Evolutionary conservation across 2,888 invertebrate genomes (phyloP), one percentile per base, ranked within the genome.

Genomic region (Drosophila cracens): DNA sequence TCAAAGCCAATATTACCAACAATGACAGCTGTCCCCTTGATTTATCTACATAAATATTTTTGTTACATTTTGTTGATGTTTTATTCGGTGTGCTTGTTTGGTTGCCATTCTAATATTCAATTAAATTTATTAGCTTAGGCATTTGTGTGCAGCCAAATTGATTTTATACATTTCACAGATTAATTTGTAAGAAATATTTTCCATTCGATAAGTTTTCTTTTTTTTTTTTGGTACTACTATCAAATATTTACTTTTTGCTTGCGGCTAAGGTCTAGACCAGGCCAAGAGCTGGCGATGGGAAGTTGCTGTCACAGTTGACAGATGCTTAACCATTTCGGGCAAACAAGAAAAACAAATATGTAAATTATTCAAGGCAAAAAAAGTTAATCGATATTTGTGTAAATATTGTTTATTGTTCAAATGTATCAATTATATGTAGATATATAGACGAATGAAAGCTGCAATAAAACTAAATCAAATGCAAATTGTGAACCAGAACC

Each of bases 51-150:
- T 43, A 75, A 59, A 75, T 75, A 74, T 75, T 68, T 66, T 61
- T 40, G 40, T 27, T 48, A 33, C 6, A 31, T 53, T 63, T 40
- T 56, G 25, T 33, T n/a, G 1, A 18, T 29, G 2, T 38, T 54
- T 33, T 29, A 7, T 0, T 18, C 13, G 13, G 38, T 0, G 11
- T n/a, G 21, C 13, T 1, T 36, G 16, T 13, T 51, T 40, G 13
- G 10, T 43, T 46, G 25, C 31, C 7, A 4, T 40, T n/a, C 18
- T 18, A 8, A 31, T 54, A 40, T 51, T 65, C 65, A 53, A 71
- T 72, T 71, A 67, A 57, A 75, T 80, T 75, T 80, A 69, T 79
- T 74, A 62, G 63, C 51, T 54, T 40, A 54, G 58, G 48, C 27
- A 63, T 59, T 65, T 76, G 49, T 48, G 40, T 54, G 56, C 57